These are phyloP conservation scores for Drosophila rufa DNA, from an alignment of 1,140 invertebrate genomes.

Conservation along the genomic window DNA sequence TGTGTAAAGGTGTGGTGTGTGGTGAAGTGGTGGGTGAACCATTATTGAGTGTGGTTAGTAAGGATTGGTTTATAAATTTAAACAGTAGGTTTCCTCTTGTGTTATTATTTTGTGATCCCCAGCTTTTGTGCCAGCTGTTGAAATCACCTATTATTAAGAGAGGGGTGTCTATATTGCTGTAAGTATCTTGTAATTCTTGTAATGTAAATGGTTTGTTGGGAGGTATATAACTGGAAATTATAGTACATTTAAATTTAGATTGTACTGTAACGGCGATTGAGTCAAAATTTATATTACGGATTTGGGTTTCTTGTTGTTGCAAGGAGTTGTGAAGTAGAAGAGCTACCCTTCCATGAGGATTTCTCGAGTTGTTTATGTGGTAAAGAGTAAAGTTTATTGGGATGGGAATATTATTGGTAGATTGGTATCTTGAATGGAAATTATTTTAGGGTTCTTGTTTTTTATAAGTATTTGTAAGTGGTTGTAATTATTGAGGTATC, in stretches of 20 bases:
- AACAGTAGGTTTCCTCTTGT: neutral
- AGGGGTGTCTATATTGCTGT: too few species aligned
- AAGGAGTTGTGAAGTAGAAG: conserved; percentile 3
- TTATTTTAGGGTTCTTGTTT: neutral
- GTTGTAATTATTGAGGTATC: conserved; percentile 7
- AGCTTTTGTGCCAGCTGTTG: neutral
- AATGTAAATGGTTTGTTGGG: too few species aligned
- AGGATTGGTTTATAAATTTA: conserved; percentile 13
- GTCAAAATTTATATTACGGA: neutral
- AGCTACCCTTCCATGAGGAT: neutral
- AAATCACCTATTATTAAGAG: too few species aligned
- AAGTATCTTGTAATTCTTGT: too few species aligned
- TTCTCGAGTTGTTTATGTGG: too few species aligned
- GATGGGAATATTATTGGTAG: conserved; percentile 10
- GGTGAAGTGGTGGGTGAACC: conserved; percentile 3
- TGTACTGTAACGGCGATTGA: too few species aligned
- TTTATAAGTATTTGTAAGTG: conserved; percentile 1
- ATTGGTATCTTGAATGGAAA: conserved; percentile 1
- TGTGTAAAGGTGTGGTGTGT: too few species aligned
- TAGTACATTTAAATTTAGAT: too few species aligned
- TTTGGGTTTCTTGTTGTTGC: conserved; percentile 7
- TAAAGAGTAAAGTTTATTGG: conserved; percentile 9
- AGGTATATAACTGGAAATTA: too few species aligned
- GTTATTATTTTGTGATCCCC: conserved; percentile 6
- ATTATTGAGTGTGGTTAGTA: conserved; percentile 7